Evolutionary conservation across 2,797 vertebrate genomes (phyloP), one percentile per base, ranked within the genome.

Genomic region (Antennarius maculatus): DNA sequence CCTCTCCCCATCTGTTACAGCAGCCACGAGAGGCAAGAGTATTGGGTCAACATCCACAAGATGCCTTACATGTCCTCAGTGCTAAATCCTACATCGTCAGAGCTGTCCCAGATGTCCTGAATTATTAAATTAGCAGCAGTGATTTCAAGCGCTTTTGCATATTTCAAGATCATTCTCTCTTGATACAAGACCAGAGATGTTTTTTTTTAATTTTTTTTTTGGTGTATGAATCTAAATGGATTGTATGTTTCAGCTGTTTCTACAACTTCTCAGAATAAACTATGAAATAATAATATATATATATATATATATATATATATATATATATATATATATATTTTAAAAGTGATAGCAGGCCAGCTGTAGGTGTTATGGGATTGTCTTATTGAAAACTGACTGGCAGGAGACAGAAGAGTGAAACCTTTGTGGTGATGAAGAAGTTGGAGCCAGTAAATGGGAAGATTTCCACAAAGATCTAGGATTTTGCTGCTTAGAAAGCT

Each of bases 361-460:
- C n/a, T 61, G 43, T 31, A 5, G 48, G 29, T 13, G 61, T 14
- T 43, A 1, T 18, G 13, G 17, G 16, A 34, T 9, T 34, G 29
- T 11, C 3, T 27, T 43, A 60, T 27, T 61, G 2, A 49, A 39
- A 28, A 34, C 27, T 28, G 41, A 27, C 53, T 28, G 31, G 34
- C 5, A 5, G 17, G 23, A 45, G 59, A 58, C 16, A 57, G 28
- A 68, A 54, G 11, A 69, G 17, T 42, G 14, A 71, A 93, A 98
- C 96, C 96, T 95, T 96, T 95, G 42, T 91, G 90, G 71, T 92
- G 90, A 1, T 92, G 90, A 1, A 91, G 89, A 15, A 94, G 95
- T 72, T 91, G 94, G 77, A 98, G 95, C 97, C 96, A 97, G 91
- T 94, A 96, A 88, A 98, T 94, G 6, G 96, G 96, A 79, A 95